Evolutionary conservation across 2,113 vertebrate species (phyloP), one percentile per base, ranked within the genome.

Genomic region (Tichodroma muraria): DNA sequence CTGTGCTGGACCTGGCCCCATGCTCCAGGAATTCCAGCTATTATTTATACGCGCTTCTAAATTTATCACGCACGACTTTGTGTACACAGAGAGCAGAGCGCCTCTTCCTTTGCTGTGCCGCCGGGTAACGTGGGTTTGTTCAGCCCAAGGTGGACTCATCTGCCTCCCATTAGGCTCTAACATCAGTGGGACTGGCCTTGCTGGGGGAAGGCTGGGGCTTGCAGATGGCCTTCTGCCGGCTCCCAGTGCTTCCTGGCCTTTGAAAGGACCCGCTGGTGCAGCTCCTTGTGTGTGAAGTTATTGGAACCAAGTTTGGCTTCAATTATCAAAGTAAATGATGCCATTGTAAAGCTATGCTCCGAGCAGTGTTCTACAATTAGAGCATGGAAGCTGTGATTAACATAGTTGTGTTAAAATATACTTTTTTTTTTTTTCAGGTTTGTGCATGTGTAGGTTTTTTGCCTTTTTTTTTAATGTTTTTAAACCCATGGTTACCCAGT

Each of bases 231-330:
- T 97, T 98, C 97, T 97, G 97, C 97, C 80, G 96, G 98, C 97
- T 97, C 91, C 93, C 76, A 75, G 96, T 10, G 97, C 97, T 98
- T 98, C 98, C 98, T 98, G 97, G 88, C 95, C 98, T 98, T 98
- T 98, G 98, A 98, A 98, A 97, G 98, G 95, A 96, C 98, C 97
- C 8, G 31, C 96, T 19, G 89, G 96, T 97, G 96, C 97, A 96
- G 97, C 97, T 96, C 91, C 87, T 97, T 95, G 97, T 98, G 97
- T 97, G 97, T 63, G 54, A 97, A 97, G 98, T 97, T 97, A 95
- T 97, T 97, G 97, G 97, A 98, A 97, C 97, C 96, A 79, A 93
- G 95, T 96, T 98, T 98, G 98, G 97, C 98, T 98, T 97, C 95
- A 97, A 90, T 97, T 98, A 94, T 97, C 97, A 97, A 96, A 98